A percentile compares a stretch with the other conserved stretches of the same genome.
These are phyloP conservation scores for Drosophila insularis DNA, from an alignment of 1,140 invertebrate genomes.

Conservation along the genomic window DNA sequence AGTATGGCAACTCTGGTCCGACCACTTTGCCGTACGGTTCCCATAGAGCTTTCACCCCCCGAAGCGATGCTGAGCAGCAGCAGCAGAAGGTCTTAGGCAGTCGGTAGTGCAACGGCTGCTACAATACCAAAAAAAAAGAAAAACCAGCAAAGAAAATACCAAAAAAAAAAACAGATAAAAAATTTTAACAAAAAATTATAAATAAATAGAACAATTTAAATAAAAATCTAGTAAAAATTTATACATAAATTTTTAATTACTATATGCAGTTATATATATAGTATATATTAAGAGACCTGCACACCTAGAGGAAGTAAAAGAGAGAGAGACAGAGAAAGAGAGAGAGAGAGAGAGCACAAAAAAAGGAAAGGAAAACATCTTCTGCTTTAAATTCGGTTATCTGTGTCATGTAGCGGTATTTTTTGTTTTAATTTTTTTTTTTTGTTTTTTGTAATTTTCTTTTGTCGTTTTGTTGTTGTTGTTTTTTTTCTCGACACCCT, in stretches of 20 bases:
- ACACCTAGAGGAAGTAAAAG: background rate
- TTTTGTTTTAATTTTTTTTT: background rate
- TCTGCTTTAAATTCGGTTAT: background rate
- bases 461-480: constrained; percentile 20
- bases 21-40: background rate
- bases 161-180: background rate
- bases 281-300: background rate
- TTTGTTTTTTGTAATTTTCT: constrained; percentile 2
- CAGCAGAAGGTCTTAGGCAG: constrained; percentile 27
- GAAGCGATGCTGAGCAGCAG: constrained; percentile 33
- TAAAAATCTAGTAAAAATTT: constrained; percentile 1
- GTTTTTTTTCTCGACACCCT: background rate
- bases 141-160: background rate
- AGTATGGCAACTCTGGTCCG: background rate
- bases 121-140: constrained; percentile 10
- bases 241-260: no score
- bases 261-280: no score
- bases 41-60: constrained; percentile 41
- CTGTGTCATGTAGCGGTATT: constrained; percentile 52
- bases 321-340: background rate
- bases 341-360: constrained; percentile 6
- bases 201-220: background rate
- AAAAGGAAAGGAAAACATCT: background rate
- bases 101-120: constrained; percentile 19
- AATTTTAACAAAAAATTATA: background rate